Evolutionary conservation across 2,888 invertebrate genomes (phyloP).

Genomic region (Catocala nupta): DNA sequence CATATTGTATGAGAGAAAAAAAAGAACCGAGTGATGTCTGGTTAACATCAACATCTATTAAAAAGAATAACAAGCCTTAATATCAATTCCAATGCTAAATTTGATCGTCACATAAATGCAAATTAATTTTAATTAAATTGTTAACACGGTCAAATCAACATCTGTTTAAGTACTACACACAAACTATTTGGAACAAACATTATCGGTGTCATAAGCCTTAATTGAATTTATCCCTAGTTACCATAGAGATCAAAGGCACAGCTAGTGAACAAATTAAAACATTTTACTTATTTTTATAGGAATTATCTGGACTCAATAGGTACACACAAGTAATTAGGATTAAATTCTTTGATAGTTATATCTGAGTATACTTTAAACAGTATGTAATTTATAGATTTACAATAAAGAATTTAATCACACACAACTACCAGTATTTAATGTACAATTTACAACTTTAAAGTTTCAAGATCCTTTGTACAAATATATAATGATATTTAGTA

Average conservation of each 20-base stretch:
- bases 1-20: background rate
- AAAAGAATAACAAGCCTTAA: slow-evolving; percentile 26
- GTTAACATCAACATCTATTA: slow-evolving; percentile 13
- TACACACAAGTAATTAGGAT: slow-evolving; percentile 21
- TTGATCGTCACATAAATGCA: slow-evolving; percentile 38
- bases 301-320: slow-evolving; percentile 34
- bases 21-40: slow-evolving; percentile 1
- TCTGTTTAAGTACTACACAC: slow-evolving; percentile 39
- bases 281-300: slow-evolving; percentile 27
- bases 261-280: slow-evolving; percentile 46
- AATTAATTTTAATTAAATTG: slow-evolving; percentile 13
- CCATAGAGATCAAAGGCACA: slow-evolving; percentile 51
- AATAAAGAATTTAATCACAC: slow-evolving; percentile 34
- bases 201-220: slow-evolving; percentile 26
- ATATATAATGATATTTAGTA: slow-evolving; percentile 29
- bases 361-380: slow-evolving; percentile 31
- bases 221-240: slow-evolving; percentile 28
- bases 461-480: slow-evolving; percentile 29
- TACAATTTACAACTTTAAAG: slow-evolving; percentile 39
- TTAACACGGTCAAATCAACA: slow-evolving; percentile 25
- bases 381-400: slow-evolving; percentile 28
- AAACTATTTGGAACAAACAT: slow-evolving; percentile 23
- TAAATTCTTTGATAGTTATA: slow-evolving; percentile 24
- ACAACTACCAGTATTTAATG: slow-evolving; percentile 33
- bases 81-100: slow-evolving; percentile 25